Percentiles rank a stretch among this genome's conserved stretches.
Conservation (phyloP, 92 coral and sea anemone genomes). For the Metridium senile region DNA sequence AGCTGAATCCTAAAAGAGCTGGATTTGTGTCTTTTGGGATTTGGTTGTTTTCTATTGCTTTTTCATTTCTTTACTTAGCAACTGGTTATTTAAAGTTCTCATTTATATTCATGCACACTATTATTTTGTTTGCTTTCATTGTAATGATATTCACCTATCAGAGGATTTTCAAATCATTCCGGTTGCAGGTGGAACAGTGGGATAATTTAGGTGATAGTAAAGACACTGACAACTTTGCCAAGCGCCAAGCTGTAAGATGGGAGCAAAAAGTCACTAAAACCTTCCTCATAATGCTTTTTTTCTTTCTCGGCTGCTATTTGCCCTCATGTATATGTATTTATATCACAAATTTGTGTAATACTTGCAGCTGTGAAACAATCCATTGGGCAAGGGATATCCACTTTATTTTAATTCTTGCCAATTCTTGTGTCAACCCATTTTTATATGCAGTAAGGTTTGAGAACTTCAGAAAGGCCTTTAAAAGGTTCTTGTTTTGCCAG, state of each 20-base stretch:
- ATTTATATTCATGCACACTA: constrained; percentile 74
- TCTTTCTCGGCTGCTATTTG: constrained; percentile 71
- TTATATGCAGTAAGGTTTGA: constrained; percentile 87
- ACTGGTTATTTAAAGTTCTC: constrained; percentile 78
- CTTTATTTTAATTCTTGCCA: constrained; percentile 76
- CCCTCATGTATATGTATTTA: constrained; percentile 85
- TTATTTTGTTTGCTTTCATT: constrained; percentile 56
- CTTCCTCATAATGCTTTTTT: constrained; percentile 62
- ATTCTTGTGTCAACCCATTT: constrained; percentile 87
- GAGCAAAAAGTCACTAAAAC: constrained; percentile 89
- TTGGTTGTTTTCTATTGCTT: constrained; percentile 73
- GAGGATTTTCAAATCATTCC: constrained; percentile 66
- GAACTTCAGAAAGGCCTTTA: constrained; percentile 82
- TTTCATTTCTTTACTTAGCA: constrained; percentile 69
- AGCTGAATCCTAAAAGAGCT: constrained; percentile 73
- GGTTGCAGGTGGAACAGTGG: constrained; percentile 61
- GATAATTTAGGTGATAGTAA: constrained; percentile 38
- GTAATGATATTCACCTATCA: constrained; percentile 66
- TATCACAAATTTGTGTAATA: constrained; percentile 77
- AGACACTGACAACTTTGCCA: constrained; percentile 51
- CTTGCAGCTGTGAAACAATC: constrained; percentile 76
- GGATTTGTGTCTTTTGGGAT: constrained; percentile 67
- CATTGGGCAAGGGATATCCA: constrained; percentile 88
- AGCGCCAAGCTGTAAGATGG: constrained; percentile 71
- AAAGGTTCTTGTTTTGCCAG: constrained; percentile 35